Conservation (phyloP, 1,140 invertebrate species). For the Aphelenchoides besseyi region DNA sequence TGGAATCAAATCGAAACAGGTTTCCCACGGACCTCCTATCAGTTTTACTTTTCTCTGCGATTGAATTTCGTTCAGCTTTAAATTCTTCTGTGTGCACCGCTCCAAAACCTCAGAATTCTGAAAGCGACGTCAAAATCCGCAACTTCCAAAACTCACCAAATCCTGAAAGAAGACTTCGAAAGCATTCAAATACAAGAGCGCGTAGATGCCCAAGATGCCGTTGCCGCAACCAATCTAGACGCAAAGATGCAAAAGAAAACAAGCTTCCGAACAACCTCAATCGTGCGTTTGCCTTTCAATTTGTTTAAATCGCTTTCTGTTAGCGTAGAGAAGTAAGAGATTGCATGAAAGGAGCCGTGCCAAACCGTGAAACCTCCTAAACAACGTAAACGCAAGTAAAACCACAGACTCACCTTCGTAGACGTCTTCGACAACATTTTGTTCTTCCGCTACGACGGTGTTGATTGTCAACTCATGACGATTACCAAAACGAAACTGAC, state of each 20-base stretch:
- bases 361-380: slow-evolving; percentile 12
- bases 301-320: neutral
- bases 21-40: slow-evolving; percentile 2
- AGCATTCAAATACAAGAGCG: neutral
- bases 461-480: neutral
- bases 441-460: neutral
- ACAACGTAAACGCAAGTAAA: neutral
- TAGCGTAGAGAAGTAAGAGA: slow-evolving; percentile 2
- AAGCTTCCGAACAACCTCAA: neutral
- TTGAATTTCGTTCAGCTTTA: slow-evolving; percentile 4
- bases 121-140: neutral
- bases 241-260: neutral
- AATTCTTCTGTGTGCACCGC: neutral
- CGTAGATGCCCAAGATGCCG: slow-evolving; percentile 12
- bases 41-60: neutral
- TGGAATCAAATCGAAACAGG: neutral
- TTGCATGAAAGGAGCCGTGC: neutral
- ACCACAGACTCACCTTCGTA: slow-evolving; percentile 15
- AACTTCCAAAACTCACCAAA: slow-evolving; percentile 7
- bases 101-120: slow-evolving; percentile 14
- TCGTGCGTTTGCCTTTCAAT: neutral
- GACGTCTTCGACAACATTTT: slow-evolving; percentile 16
- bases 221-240: slow-evolving; percentile 22
- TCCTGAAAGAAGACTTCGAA: slow-evolving; percentile 17
- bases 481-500: neutral